Evolutionary conservation across 1,140 invertebrate genomes (phyloP).

Genomic region (Pseudomyrmex sp.): DNA sequence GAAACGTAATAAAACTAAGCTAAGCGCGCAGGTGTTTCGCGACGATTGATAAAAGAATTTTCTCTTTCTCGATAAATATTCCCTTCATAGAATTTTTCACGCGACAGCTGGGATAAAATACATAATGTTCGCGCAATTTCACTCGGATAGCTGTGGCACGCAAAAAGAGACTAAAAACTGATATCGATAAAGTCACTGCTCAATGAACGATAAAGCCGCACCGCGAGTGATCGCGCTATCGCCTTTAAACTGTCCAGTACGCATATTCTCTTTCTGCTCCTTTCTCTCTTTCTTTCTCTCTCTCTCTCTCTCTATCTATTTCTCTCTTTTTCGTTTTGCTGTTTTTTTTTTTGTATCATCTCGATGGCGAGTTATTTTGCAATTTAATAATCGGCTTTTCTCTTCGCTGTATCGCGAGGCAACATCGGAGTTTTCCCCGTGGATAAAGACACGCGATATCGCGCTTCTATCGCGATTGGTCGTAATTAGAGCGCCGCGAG

Average conservation of each 20-base stretch:
- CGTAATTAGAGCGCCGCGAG: background rate
- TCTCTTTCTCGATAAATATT: slow-evolving; percentile 14
- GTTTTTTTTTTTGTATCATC: slow-evolving; percentile 26
- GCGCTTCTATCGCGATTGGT: background rate
- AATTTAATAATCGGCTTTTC: slow-evolving; percentile 64
- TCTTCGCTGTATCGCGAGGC: background rate
- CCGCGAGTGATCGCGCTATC: slow-evolving; percentile 42
- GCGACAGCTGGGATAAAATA: slow-evolving; percentile 35
- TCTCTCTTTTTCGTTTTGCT: background rate
- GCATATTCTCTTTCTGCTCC: background rate
- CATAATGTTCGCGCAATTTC: slow-evolving; percentile 46
- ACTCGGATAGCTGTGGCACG: slow-evolving; percentile 8
- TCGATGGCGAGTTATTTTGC: slow-evolving; percentile 60
- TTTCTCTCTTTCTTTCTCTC: background rate
- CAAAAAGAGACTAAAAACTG: slow-evolving; percentile 38
- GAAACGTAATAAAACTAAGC: slow-evolving; percentile 16
- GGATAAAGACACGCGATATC: background rate
- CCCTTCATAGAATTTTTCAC: slow-evolving; percentile 14
- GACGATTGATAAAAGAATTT: slow-evolving; percentile 38
- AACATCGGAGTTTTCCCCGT: slow-evolving; percentile 12
- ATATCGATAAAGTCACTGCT: slow-evolving; percentile 48
- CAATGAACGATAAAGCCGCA: slow-evolving; percentile 34
- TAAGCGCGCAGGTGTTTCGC: slow-evolving; percentile 11
- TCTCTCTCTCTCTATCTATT: background rate
- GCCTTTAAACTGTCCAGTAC: slow-evolving; percentile 40